Conservation (phyloP, 2,888 invertebrate species). For the Steinernema hermaphroditum region DNA sequence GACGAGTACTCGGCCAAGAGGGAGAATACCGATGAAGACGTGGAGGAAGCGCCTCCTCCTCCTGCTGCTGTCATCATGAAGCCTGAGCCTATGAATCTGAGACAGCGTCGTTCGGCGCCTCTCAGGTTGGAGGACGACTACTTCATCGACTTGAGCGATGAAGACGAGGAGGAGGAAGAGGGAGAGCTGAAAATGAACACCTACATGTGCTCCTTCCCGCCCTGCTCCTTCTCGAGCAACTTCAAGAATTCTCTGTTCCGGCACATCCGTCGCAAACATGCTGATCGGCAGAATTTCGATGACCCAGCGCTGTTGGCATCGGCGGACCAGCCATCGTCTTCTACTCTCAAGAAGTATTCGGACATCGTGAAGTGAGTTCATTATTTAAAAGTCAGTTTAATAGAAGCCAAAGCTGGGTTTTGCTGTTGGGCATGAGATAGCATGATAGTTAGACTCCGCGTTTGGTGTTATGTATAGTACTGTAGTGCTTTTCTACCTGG, state of each 20-base stretch:
- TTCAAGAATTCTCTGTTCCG: constrained; percentile 21
- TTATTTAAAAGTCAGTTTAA: too few relatives aligned
- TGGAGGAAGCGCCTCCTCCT: background rate
- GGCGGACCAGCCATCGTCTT: background rate
- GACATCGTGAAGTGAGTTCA: constrained; percentile 13
- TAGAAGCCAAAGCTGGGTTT: too few relatives aligned
- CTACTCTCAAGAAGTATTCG: background rate
- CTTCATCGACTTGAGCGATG: background rate
- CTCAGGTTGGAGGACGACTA: background rate
- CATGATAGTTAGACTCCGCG: too few relatives aligned
- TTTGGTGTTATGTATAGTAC: too few relatives aligned
- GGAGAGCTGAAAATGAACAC: background rate
- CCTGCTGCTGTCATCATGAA: background rate
- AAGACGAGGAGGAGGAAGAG: background rate
- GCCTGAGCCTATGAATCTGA: background rate
- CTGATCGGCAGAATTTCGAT: background rate
- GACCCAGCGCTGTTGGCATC: background rate
- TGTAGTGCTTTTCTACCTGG: too few relatives aligned
- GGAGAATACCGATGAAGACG: background rate
- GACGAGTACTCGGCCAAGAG: background rate
- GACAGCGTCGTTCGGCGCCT: constrained; percentile 21
- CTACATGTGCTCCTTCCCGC: constrained; percentile 14
- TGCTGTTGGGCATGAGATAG: too few relatives aligned
- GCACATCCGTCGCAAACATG: constrained; percentile 2
- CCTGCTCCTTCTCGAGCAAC: constrained; percentile 9